Evolutionary conservation across 2,888 invertebrate species (phyloP).

Genomic region (Spatulosminthurus flaviceps): DNA sequence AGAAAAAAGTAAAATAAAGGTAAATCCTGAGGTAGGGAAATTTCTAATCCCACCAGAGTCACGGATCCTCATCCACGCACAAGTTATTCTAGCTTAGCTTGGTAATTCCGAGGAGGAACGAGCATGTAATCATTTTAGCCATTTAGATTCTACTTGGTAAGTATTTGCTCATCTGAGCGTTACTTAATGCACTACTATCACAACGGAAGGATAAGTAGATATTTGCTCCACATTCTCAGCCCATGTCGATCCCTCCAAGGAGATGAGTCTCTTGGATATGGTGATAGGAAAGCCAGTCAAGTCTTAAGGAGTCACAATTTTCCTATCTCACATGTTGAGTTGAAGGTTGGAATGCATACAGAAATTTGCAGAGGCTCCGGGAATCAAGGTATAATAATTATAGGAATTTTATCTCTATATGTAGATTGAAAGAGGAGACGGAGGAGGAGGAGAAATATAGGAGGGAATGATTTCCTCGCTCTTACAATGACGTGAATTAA

Average conservation of each 20-base stretch:
- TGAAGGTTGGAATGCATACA: too few relatives aligned
- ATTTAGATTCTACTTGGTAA: not conserved
- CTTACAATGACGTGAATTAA: not conserved
- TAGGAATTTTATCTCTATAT: too few relatives aligned
- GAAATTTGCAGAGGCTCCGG: too few relatives aligned
- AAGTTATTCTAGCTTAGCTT: not conserved
- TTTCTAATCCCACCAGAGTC: not conserved
- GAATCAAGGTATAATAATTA: too few relatives aligned
- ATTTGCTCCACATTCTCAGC: not conserved
- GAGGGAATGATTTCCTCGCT: not conserved
- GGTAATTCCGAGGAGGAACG: too few relatives aligned
- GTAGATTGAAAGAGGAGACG: too few relatives aligned
- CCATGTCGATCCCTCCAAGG: not conserved
- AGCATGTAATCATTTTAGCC: not conserved
- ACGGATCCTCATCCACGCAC: not conserved
- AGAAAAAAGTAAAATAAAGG: not conserved
- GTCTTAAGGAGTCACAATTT: too few relatives aligned
- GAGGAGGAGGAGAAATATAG: too few relatives aligned
- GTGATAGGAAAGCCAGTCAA: too few relatives aligned
- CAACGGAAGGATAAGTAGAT: not conserved
- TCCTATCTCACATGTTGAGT: too few relatives aligned
- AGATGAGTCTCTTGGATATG: not conserved
- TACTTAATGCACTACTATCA: not conserved
- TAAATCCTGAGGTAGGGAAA: not conserved
- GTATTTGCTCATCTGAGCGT: not conserved